Percentiles rank a stretch among this genome's conserved stretches.
These are phyloP conservation scores for Elysia crispata DNA, from an alignment of 2,888 invertebrate genomes.

Conservation along the genomic window DNA sequence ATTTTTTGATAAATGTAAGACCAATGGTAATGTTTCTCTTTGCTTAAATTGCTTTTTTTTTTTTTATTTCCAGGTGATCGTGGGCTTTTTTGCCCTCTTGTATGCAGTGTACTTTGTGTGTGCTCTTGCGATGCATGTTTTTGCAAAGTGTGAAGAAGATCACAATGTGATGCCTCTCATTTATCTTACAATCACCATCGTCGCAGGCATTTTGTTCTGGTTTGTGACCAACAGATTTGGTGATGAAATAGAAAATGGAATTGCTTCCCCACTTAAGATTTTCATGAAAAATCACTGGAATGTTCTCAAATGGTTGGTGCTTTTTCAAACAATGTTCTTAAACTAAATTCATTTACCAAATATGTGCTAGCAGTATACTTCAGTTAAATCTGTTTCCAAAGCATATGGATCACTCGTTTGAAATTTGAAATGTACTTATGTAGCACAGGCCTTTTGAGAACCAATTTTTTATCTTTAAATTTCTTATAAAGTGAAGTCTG, in stretches of 20 bases:
- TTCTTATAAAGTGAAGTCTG: no score
- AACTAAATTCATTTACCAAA: no score
- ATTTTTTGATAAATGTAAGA: no score
- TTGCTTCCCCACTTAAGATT: conserved; percentile 40
- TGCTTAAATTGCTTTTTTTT: background rate
- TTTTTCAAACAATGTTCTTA: no score
- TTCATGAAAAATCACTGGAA: conserved; percentile 45
- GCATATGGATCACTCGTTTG: no score
- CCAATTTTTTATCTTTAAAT: no score
- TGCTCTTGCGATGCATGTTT: conserved; percentile 56
- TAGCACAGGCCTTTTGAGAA: no score
- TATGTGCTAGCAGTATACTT: no score
- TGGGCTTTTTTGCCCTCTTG: conserved; percentile 29
- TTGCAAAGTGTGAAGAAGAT: conserved; percentile 53
- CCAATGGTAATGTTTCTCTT: background rate
- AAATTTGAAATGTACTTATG: no score
- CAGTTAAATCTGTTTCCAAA: no score
- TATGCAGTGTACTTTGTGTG: conserved; percentile 60
- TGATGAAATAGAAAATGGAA: conserved; percentile 45
- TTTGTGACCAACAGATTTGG: conserved; percentile 53
- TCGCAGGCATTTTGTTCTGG: conserved; percentile 50
- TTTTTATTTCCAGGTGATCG: conserved; percentile 52
- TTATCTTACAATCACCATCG: conserved; percentile 53
- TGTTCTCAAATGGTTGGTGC: conserved; percentile 57
- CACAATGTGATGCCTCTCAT: conserved; percentile 56